phyloP scores from a whole-genome alignment of 2,888 invertebrate genomes.

The Drosophila neutralis region DNA sequence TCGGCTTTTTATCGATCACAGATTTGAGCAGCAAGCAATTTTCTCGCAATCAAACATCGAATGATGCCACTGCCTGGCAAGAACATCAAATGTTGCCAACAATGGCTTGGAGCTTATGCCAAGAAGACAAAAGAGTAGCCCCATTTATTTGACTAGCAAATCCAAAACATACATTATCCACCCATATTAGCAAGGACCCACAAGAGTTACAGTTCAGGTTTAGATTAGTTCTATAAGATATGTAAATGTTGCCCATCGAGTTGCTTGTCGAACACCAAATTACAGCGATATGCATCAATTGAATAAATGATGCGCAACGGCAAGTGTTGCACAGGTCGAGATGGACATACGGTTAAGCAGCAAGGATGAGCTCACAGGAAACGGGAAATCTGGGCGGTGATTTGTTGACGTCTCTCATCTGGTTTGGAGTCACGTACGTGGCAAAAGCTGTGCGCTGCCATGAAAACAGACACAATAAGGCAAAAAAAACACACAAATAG shows the following conservation, averaged over 20 bases:
- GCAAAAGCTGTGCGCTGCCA: conserved; percentile 14
- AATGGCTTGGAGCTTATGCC: neutral
- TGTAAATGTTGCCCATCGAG: conserved; percentile 28
- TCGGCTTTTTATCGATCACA: neutral
- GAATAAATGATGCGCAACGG: conserved; percentile 44
- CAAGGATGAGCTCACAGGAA: conserved; percentile 23
- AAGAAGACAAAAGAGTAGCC: neutral
- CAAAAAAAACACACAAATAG: neutral
- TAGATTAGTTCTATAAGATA: neutral
- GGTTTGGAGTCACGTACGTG: conserved; percentile 48
- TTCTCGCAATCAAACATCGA: neutral
- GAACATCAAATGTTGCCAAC: neutral
- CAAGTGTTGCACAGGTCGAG: conserved; percentile 6
- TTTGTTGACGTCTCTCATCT: conserved; percentile 24
- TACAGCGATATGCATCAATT: conserved; percentile 34
- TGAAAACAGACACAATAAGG: neutral
- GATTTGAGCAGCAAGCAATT: neutral
- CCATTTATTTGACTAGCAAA: neutral
- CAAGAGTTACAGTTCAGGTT: neutral
- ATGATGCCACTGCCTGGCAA: neutral
- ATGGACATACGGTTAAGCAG: neutral
- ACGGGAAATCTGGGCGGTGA: conserved; percentile 55
- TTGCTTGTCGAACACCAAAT: conserved; percentile 27
- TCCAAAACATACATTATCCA: neutral
- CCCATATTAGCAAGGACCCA: neutral